Conservation (phyloP, 2,888 invertebrate species). For the Standfussiana lucernea region DNA sequence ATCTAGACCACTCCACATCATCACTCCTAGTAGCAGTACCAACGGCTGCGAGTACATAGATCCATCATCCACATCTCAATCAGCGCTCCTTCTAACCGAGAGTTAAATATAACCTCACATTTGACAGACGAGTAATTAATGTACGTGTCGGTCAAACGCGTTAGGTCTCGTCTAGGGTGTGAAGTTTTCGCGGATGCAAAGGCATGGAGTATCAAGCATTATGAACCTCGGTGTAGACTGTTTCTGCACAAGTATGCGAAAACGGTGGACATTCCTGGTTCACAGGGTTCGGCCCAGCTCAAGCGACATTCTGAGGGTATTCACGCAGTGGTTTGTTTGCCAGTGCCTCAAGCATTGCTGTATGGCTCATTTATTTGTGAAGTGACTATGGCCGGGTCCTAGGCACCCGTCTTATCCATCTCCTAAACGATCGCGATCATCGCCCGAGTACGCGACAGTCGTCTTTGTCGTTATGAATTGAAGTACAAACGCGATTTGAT, state of each 20-base stretch:
- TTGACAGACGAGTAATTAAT: conserved; percentile 65
- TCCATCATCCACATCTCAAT: conserved; percentile 55
- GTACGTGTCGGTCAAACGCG: conserved; percentile 36
- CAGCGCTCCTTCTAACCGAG: conserved; percentile 39
- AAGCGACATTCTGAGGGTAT: background rate
- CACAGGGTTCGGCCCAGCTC: background rate
- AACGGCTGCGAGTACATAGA: conserved; percentile 20
- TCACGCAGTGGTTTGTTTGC: background rate
- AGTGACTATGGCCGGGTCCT: no score
- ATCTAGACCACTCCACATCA: conserved; percentile 30
- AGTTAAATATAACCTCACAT: conserved; percentile 64
- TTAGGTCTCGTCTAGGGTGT: conserved; percentile 7
- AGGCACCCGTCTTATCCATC: background rate
- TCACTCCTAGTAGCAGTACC: conserved; percentile 7
- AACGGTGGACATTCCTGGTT: background rate
- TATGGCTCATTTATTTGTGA: background rate
- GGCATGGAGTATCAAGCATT: background rate
- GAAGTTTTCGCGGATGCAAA: background rate
- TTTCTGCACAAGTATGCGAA: background rate
- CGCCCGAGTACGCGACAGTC: background rate
- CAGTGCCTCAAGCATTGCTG: background rate
- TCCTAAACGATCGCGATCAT: background rate
- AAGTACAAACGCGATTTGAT: background rate
- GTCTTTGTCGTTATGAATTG: background rate
- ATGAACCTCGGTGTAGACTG: background rate